Conservation (phyloP, 2,797 vertebrate species). For the Toxotes lorentzi region DNA sequence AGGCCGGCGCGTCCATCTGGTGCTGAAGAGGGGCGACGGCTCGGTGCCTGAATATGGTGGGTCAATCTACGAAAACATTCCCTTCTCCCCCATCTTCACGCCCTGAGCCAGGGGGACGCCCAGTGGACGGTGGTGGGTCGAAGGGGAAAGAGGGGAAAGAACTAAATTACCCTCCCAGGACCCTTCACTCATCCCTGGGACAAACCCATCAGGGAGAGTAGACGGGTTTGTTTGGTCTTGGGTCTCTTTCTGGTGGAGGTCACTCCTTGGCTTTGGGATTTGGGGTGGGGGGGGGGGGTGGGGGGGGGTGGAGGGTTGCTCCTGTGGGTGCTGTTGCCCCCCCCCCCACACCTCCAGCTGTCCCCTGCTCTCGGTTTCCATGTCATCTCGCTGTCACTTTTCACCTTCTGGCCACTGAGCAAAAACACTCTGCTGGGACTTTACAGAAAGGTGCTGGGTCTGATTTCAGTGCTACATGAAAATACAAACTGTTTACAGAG, state of each 20-base stretch:
- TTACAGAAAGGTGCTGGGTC: slow-evolving; percentile 65
- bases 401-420: slow-evolving; percentile 81
- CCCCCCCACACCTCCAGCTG: slow-evolving; percentile 37
- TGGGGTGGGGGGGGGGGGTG: slow-evolving; percentile 77
- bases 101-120: slow-evolving; percentile 90
- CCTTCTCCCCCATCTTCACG: slow-evolving; percentile 99
- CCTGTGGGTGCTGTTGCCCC: slow-evolving; percentile 82
- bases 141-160: slow-evolving; percentile 58
- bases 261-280: slow-evolving; percentile 63
- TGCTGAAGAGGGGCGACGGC: slow-evolving; percentile 98
- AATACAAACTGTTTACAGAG: slow-evolving; percentile 72
- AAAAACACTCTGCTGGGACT: slow-evolving; percentile 82
- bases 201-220: slow-evolving; percentile 79
- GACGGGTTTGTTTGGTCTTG: slow-evolving; percentile 40
- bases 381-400: slow-evolving; percentile 91
- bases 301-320: slow-evolving; percentile 62
- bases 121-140: slow-evolving; percentile 69
- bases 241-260: slow-evolving; percentile 76
- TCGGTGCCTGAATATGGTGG: slow-evolving; percentile 99
- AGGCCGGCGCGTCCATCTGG: slow-evolving; percentile 93
- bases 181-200: slow-evolving; percentile 83
- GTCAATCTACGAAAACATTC: slow-evolving; percentile 99
- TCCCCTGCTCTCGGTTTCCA: slow-evolving; percentile 86
- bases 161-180: slow-evolving; percentile 60
- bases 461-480: slow-evolving; percentile 60